phyloP scores from a whole-genome alignment of 2,888 invertebrate species.

The Ennomos quercinarius region DNA sequence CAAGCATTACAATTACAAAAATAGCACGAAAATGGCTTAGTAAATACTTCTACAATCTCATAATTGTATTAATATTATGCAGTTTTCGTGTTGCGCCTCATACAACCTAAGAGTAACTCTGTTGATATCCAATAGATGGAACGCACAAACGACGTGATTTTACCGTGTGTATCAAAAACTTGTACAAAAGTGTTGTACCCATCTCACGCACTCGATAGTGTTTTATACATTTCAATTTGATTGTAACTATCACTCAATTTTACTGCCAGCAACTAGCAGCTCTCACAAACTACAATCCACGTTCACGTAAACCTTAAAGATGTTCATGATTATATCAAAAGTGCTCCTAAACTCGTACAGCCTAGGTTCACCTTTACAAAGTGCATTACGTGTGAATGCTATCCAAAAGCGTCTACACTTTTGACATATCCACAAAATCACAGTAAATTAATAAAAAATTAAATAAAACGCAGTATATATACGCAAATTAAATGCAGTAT shows the following conservation, averaged over 20 bases:
- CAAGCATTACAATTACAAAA: slow-evolving; percentile 80
- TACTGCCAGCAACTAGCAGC: slow-evolving; percentile 83
- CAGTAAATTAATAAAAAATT: slow-evolving; percentile 66
- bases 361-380: slow-evolving; percentile 57
- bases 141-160: slow-evolving; percentile 52
- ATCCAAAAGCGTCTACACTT: slow-evolving; percentile 49
- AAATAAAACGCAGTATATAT: slow-evolving; percentile 64
- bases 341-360: slow-evolving; percentile 37
- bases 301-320: slow-evolving; percentile 59
- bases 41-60: slow-evolving; percentile 75
- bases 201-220: slow-evolving; percentile 57
- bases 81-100: slow-evolving; percentile 69
- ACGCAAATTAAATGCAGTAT: slow-evolving; percentile 68
- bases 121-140: slow-evolving; percentile 47
- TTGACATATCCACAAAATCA: slow-evolving; percentile 58
- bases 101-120: slow-evolving; percentile 49
- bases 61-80: slow-evolving; percentile 71
- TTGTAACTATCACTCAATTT: slow-evolving; percentile 83
- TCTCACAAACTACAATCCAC: slow-evolving; percentile 67
- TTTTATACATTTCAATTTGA: slow-evolving; percentile 78
- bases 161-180: slow-evolving; percentile 60
- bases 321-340: slow-evolving; percentile 64
- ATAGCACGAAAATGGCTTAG: slow-evolving; percentile 79
- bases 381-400: slow-evolving; percentile 44
- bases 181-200: slow-evolving; percentile 75